Evolutionary conservation across 1,140 invertebrate genomes (phyloP).

Genomic region (Anagrus nilaparvatae): DNA sequence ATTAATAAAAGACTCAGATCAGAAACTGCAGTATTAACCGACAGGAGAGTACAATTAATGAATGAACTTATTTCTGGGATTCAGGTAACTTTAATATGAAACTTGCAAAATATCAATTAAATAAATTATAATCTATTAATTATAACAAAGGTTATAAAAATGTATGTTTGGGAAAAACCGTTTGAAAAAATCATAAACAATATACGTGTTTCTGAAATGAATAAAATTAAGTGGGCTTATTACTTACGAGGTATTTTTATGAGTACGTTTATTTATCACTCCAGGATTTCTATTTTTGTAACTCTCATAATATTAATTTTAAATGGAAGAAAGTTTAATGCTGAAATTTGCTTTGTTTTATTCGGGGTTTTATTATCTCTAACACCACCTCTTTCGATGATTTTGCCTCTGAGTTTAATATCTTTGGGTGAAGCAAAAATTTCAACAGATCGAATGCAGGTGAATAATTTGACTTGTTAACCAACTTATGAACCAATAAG

Average conservation of each 20-base stretch:
- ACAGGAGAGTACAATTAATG: constrained; percentile 68
- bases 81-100: no score
- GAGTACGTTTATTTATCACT: constrained; percentile 57
- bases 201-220: constrained; percentile 52
- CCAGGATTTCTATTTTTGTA: constrained; percentile 62
- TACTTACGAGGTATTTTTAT: constrained; percentile 63
- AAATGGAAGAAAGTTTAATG: constrained; percentile 53
- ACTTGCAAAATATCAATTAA: no score
- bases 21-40: constrained; percentile 52
- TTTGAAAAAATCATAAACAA: constrained; percentile 48
- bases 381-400: no score
- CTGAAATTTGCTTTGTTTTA: constrained; percentile 50
- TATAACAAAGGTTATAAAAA: constrained; percentile 69
- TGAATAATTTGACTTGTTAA: no score
- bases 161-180: constrained; percentile 69
- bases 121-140: no score
- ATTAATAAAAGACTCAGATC: constrained; percentile 43
- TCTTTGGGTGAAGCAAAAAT: no score
- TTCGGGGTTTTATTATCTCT: no score
- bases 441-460: no score
- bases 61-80: constrained; percentile 65
- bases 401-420: no score
- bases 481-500: no score
- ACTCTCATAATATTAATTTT: constrained; percentile 61
- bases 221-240: constrained; percentile 55